Evolutionary conservation across 2,797 vertebrate species (phyloP).

Genomic region (Chrosomus eos): DNA sequence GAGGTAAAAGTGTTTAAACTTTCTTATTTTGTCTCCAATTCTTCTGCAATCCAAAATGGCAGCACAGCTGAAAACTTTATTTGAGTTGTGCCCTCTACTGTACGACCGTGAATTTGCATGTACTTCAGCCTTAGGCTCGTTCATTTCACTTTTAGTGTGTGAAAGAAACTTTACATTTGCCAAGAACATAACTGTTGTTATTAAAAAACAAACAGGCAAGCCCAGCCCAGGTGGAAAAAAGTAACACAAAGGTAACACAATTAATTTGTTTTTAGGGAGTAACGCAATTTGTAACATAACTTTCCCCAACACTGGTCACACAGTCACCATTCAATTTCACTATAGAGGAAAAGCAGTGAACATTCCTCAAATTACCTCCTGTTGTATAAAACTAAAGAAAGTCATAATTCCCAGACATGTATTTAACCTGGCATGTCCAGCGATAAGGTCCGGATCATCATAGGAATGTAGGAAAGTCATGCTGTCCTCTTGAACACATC

Average conservation of each 20-base stretch:
- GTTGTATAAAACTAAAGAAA: neutral
- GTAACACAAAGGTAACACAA: neutral
- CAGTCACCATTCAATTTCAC: neutral
- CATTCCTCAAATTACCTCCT: neutral
- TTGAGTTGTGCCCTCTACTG: neutral
- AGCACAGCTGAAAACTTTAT: neutral
- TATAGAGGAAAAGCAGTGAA: neutral
- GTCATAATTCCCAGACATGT: neutral
- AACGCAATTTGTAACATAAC: neutral
- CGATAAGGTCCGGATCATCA: slow-evolving; percentile 79
- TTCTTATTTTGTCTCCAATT: neutral
- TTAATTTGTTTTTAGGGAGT: neutral
- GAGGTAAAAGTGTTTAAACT: neutral
- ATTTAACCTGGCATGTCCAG: slow-evolving; percentile 79
- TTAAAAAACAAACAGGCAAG: neutral
- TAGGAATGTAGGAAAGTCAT: slow-evolving; percentile 81
- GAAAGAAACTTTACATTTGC: neutral
- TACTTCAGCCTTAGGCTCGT: neutral
- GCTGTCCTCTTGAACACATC: slow-evolving; percentile 73
- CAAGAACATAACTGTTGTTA: neutral
- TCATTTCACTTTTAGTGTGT: neutral
- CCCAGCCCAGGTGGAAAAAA: neutral
- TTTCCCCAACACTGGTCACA: neutral
- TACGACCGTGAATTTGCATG: neutral
- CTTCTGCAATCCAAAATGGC: too few species aligned